Base-by-base conservation (phyloP, 1,140 invertebrate species). In the Drosophila lini region DNA sequence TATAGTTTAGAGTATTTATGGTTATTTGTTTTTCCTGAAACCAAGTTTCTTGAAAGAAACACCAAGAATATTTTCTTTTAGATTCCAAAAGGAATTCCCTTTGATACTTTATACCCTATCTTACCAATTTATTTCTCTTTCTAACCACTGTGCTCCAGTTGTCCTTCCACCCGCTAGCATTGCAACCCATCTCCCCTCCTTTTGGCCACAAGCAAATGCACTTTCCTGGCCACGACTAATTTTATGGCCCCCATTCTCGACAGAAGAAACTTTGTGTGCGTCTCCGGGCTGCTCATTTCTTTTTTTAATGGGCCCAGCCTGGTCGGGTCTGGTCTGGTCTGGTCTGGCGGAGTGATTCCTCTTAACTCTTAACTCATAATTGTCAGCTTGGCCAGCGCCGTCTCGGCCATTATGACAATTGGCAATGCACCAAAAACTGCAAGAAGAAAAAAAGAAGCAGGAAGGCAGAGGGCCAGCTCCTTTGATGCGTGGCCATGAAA, bases 321-420 rank as follows among this genome's bases (percentile, higher is more conserved):
- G 60, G 63, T 38, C 40, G 7, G 15, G 13, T 19, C 19, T 19
- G 58, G 16, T 22, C 13, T 34, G 57, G n/a, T 10, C 58, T n/a
- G 52, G 25, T 9, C 60, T 69, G 71, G 63, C 67, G 45, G 61
- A 88, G 84, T 88, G 80, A 88, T 89, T 88, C 84, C 76, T 88
- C 83, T 86, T 74, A 60, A 59, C 67, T 84, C 80, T 86, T 79
- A 68, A 74, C 73, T 84, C 80, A 88, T 89, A 89, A 88, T 88
- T 88, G 83, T 68, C 77, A 64, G 80, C 76, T 84, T 84, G 78
- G 73, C 79, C 80, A 59, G 62, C 73, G 81, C 59, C 78, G 83
- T 82, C 80, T 62, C 65, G 76, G 61, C 76, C 82, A 86, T 86
- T 88, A 86, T 86, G 84, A 83, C 83, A 89, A 89, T 88, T 88